A percentile compares a stretch with the other conserved stretches of the same genome.
These are phyloP conservation scores for Morone saxatilis DNA, from an alignment of 2,113 vertebrate genomes.

Conservation along the genomic window DNA sequence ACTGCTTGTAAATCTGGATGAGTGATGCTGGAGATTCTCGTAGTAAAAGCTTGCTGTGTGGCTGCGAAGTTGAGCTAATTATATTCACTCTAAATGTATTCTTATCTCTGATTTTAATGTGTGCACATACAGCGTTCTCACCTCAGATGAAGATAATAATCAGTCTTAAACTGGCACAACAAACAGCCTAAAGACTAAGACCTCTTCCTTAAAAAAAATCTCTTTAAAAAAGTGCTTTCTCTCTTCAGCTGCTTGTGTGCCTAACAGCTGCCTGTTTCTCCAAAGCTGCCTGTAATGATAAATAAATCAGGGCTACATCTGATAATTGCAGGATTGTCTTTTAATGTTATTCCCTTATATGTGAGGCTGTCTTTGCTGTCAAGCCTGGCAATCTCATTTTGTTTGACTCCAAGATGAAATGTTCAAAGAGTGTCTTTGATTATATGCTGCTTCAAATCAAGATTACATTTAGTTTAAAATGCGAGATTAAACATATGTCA, in stretches of 20 bases:
- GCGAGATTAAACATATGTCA: conserved; percentile 82
- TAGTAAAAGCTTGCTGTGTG: conserved; percentile 9
- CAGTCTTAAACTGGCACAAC: conserved; percentile 58
- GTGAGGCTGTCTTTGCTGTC: conserved; percentile 76
- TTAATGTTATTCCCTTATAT: conserved; percentile 83
- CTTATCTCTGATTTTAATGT: conserved; percentile 50
- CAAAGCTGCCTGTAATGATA: conserved; percentile 74
- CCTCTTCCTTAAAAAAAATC: conserved; percentile 26
- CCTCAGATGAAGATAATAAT: conserved; percentile 58
- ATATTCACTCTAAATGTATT: conserved; percentile 30
- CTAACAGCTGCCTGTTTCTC: conserved; percentile 60
- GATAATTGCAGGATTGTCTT: conserved; percentile 79
- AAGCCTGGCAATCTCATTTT: conserved; percentile 74
- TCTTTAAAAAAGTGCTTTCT: conserved; percentile 39
- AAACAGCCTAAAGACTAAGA: conserved; percentile 65
- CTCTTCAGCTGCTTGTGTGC: conserved; percentile 47
- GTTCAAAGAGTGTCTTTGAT: conserved; percentile 81
- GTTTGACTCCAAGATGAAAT: conserved; percentile 78
- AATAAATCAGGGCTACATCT: conserved; percentile 77
- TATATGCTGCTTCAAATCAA: conserved; percentile 71
- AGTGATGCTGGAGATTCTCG: conserved; percentile 30
- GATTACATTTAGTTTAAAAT: conserved; percentile 80
- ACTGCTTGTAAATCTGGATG: conserved; percentile 33
- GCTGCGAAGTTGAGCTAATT: conserved; percentile 46
- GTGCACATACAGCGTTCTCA: conserved; percentile 6